Evolutionary conservation across 1,140 invertebrate genomes (phyloP), one percentile per base, ranked within the genome.

Genomic region (Ectropis grisescens): DNA sequence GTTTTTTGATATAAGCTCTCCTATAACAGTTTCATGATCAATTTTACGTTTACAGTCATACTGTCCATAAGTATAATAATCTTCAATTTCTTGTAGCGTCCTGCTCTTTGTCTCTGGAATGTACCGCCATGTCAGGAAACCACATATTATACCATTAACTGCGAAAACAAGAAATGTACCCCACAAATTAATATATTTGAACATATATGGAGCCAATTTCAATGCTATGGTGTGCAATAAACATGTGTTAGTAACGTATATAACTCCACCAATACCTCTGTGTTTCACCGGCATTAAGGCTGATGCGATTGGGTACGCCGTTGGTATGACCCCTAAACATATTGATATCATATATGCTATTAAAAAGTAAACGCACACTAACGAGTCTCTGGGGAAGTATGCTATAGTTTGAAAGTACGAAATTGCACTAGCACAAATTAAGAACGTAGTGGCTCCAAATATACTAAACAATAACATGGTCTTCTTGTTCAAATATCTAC

Each of bases 281-380:
- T 37, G 22, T 12, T 37, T 37, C 2, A 37, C 35, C 8, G 35
- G 35, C 28, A 37, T 37, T 25, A 37, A 37, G 5, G 29, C n/a
- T 11, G 13, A 31, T 10, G 13, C 10, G 4, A 10, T 26, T 2
- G 24, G 6, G 10, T 10, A 26, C n/a, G 24, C 24, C 10, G 8
- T 8, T 8, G 16, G 8, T 8, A 19, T 19, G 3, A 19, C 8
- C 3, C 24, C 24, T 10, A 26, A 10, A 26, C 10, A 6, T 2
- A 26, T n/a, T 10, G 24, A 26, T 10, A 26, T 10, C 10, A 26
- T 7, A 10, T 26, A 26, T 10, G 2, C 24, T 4, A 10, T 10
- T n/a, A 26, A n/a, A 26, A 4, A 26, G 10, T 7, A 26, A 2
- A 26, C 2, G 10, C 24, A 26, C 10, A 26, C 2, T 10, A 6